Base-by-base conservation (phyloP, 2,113 vertebrate species). In the Ploceus nigricollis region DNA sequence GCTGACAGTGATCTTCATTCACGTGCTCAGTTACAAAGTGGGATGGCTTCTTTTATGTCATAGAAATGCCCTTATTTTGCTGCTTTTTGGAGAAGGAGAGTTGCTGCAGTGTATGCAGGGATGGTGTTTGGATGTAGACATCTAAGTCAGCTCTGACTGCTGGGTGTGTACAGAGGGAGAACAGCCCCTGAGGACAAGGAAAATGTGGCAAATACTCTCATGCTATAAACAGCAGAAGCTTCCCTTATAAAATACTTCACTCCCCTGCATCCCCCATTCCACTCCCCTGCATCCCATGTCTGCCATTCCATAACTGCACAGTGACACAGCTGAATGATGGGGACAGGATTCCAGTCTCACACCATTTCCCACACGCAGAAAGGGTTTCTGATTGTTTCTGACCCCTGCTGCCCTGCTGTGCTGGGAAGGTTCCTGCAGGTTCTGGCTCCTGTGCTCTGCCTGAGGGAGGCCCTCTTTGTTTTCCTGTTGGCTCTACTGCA, bases 341-440 rank as follows among this genome's bases (percentile, higher is more conserved):
- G 39, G 33, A 50, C 13, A 16, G 69, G 58, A 10, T 65, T 85
- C 57, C 50, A 51, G 35, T 7, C n/a, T 18, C 1, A 1, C n/a
- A 6, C 69, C 54, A 16, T 21, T 39, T 66, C 53, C 44, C 30
- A 9, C 19, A 8, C 0, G 0, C 18, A 25, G 31, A 37, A 72
- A 14, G 28, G 44, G 33, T 44, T 83, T n/a, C 42, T 37, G 4
- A 7, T 63, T 9, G 10, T 8, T 39, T 8, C 35, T 81, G 30
- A 7, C 31, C 4, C 0, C 64, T n/a, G 60, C 58, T 82, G 47
- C 3, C 39, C 31, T 3, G 3, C 42, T 48, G 0, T 30, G 40
- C n/a, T 44, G 10, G 17, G 33, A 45, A 22, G 31, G 33, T 37
- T 37, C 22, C 56, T 16, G 31, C 23, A 13, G 23, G 9, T 42